Evolutionary conservation across 1,140 invertebrate species (phyloP), one percentile per base, ranked within the genome.

Genomic region (Battus philenor): DNA sequence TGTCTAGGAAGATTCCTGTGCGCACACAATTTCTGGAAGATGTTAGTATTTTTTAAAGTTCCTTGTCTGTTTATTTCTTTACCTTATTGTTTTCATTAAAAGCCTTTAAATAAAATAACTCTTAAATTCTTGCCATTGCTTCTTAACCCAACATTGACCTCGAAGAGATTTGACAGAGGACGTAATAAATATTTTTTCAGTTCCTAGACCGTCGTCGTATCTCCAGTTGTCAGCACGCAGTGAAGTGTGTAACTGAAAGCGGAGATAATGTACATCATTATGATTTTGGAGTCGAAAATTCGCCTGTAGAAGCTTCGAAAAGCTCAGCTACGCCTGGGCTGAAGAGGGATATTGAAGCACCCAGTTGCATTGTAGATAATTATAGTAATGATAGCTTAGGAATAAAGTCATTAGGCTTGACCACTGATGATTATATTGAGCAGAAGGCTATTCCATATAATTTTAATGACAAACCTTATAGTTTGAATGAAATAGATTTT

Each of bases 1-100:
- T 86, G 52, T 59, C 77, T 48, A 68, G 76, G 54, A 85, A 84
- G 69, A 75, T 85, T 44, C 71, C 78, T 17, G 39, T 73, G 26
- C 68, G 81, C 33, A 69, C 79, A 24, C 73, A 80, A 63, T 85
- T 84, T 83, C 59, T 83, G 49, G 81, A 86, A 74, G 70, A 86
- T 69, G 83, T 86, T 49, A 64, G 80, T 73, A 59, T 55, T 65
- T 52, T 59, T 34, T 16, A 6, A n/a, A n/a, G n/a, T n/a, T n/a
- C 4, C 43, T 18, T 41, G 41, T 41, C 15, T 34, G 34, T 3
- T 24, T 8, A 8, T n/a, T 16, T 32, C 1, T 4, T 16, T 32
- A 32, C 13, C 7, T n/a, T 15, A 17, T 33, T 33, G 9, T 2
- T 13, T 9, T 17, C 6, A 10, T 1, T n/a, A 5, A 17, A 2